Conservation (phyloP, 2,113 vertebrate species). For the Poecile atricapillus region DNA sequence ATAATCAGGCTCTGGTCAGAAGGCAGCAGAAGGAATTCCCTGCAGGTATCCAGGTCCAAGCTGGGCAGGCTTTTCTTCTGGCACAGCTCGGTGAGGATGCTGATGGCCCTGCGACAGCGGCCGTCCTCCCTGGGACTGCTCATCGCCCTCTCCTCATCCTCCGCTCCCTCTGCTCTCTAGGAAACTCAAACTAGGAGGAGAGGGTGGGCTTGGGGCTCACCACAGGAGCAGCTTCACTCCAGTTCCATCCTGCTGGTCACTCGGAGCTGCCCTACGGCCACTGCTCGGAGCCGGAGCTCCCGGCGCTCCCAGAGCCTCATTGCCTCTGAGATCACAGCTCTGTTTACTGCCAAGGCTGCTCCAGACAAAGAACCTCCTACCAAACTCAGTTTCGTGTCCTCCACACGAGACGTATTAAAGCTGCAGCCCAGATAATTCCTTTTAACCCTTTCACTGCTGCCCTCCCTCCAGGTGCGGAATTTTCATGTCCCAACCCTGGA, state of each 20-base stretch:
- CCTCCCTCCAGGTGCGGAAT: background rate
- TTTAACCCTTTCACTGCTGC: conserved; percentile 33
- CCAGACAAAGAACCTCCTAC: conserved; percentile 66
- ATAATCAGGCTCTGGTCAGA: conserved; percentile 64
- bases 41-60: conserved; percentile 69
- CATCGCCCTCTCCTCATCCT: conserved; percentile 71
- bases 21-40: conserved; percentile 66
- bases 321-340: conserved; percentile 52
- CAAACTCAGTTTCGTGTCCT: conserved; percentile 53
- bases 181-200: background rate
- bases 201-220: background rate
- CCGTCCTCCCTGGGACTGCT: conserved; percentile 50
- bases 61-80: conserved; percentile 58
- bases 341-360: conserved; percentile 63
- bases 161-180: background rate
- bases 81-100: conserved; percentile 68
- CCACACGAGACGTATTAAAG: conserved; percentile 32
- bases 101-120: conserved; percentile 66
- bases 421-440: conserved; percentile 14
- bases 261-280: background rate
- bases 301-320: background rate
- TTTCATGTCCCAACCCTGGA: background rate
- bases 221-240: background rate
- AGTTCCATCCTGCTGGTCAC: background rate
- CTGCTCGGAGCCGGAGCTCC: background rate